Percentiles rank a stretch among this genome's conserved stretches.
Evolutionary conservation across 2,113 vertebrate genomes (phyloP).

Genomic region (Salvelinus namaycush): DNA sequence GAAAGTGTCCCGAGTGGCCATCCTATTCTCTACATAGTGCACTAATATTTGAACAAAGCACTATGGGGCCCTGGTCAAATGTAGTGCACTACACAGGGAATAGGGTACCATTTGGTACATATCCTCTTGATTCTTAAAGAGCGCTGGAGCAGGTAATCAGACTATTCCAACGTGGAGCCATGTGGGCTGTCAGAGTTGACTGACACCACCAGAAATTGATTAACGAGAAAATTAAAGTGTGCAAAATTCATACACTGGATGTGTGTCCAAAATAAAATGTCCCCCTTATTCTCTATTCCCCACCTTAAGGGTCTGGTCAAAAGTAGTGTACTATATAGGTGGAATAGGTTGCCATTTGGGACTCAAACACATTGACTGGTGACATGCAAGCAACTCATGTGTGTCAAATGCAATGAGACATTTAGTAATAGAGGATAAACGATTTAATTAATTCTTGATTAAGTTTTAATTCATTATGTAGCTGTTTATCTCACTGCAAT

Average conservation of each 20-base stretch:
- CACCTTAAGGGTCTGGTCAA: too few relatives aligned
- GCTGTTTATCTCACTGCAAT: constrained; percentile 17
- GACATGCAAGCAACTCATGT: not conserved
- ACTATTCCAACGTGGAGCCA: not conserved
- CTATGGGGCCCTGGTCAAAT: too few relatives aligned
- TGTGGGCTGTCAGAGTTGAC: constrained; percentile 36
- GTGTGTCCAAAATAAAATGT: not conserved
- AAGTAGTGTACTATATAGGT: too few relatives aligned
- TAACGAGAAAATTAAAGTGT: constrained; percentile 8
- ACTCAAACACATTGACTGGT: too few relatives aligned
- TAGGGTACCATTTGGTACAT: not conserved
- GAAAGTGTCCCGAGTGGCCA: too few relatives aligned
- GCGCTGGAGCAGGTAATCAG: not conserved
- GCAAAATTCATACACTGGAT: not conserved
- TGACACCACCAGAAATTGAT: constrained; percentile 30
- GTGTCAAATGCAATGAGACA: constrained; percentile 37
- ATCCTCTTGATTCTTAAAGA: not conserved
- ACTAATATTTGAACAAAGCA: too few relatives aligned
- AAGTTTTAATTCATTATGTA: constrained; percentile 11
- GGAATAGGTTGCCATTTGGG: too few relatives aligned
- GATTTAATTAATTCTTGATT: constrained; percentile 25
- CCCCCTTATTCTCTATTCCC: too few relatives aligned
- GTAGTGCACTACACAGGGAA: too few relatives aligned
- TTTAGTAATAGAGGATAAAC: constrained; percentile 35
- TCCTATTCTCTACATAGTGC: too few relatives aligned